These are phyloP conservation scores for Macrochelys suwanniensis DNA, from an alignment of 2,797 vertebrate genomes.

Conservation along the genomic window DNA sequence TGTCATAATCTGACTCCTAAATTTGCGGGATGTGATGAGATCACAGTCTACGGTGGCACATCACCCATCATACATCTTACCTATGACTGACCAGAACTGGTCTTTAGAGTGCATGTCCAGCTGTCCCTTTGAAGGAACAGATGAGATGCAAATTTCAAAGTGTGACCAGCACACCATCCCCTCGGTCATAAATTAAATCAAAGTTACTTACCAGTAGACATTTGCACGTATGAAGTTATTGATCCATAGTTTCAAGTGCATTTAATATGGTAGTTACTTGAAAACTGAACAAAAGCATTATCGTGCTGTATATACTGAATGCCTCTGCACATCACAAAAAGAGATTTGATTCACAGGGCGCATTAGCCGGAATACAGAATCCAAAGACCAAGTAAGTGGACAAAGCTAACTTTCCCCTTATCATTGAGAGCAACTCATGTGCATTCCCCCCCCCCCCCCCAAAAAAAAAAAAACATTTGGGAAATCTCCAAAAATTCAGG, in stretches of 20 bases:
- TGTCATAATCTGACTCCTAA: not conserved
- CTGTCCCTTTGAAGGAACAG: not conserved
- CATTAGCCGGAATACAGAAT: not conserved
- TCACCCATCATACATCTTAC: not conserved
- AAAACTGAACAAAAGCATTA: constrained; percentile 32
- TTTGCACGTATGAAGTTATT: not conserved
- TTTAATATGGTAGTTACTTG: not conserved
- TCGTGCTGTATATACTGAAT: not conserved
- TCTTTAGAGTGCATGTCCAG: not conserved
- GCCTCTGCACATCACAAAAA: not conserved
- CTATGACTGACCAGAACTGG: not conserved
- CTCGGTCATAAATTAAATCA: constrained; percentile 13
- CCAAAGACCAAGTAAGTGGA: not conserved
- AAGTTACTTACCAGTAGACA: not conserved
- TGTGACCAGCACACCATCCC: not conserved
- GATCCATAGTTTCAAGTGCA: constrained; percentile 1
- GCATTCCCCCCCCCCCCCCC: not conserved
- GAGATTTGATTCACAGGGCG: constrained; percentile 11
- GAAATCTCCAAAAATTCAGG: not conserved
- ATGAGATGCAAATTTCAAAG: not conserved
- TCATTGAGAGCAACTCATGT: not conserved
- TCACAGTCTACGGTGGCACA: not conserved
- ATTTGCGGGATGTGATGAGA: not conserved
- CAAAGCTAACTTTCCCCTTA: not conserved
- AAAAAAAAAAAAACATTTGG: not conserved